Evolutionary conservation across 2,797 vertebrate genomes (phyloP), one percentile per base, ranked within the genome.

Genomic region (Rhadinocentrus ornatus): DNA sequence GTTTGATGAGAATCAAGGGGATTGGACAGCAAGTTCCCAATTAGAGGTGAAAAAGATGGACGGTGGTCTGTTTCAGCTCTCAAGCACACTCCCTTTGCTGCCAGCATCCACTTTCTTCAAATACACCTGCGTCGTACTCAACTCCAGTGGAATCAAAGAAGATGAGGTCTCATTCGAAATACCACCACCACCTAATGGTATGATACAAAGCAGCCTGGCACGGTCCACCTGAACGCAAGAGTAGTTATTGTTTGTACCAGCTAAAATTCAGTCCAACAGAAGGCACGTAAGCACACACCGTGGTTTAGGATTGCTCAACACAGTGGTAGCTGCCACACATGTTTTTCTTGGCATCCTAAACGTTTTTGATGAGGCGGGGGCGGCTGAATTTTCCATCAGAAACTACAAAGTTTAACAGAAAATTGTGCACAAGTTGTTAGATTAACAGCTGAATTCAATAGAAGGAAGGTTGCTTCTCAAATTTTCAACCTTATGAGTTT

Each of bases 101-200:
- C 0, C 0, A 12, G 0, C 15, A n/a, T 69, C 53, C 3, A 35
- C 0, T 0, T 67, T 20, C 13, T 0, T 0, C 0, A 2, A 31
- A 1, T 93, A 89, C 9, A 88, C 0, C 48, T 95, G 94, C 0
- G 0, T 2, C 0, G 85, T 94, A 34, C 63, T 27, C 22, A 92
- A 86, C 12, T 73, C 65, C 69, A 82, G 20, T 1, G 66, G 59
- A 31, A 18, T 0, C 0, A 15, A 55, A 82, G 90, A 85, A 57
- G 13, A n/a, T 0, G 27, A 78, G 18, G 0, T 0, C 1, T 26
- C 0, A 1, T 44, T 68, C 22, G 0, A 6, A 0, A 1, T 67
- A 0, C 0, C 0, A 13, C 0, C 2, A 3, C 1, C 1, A n/a
- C 3, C 1, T 6, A 0, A 4, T 32, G 18, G 50, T 52, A 52